Evolutionary conservation across 2,113 vertebrate genomes (phyloP).

Genomic region (Corythornis cristatus): DNA sequence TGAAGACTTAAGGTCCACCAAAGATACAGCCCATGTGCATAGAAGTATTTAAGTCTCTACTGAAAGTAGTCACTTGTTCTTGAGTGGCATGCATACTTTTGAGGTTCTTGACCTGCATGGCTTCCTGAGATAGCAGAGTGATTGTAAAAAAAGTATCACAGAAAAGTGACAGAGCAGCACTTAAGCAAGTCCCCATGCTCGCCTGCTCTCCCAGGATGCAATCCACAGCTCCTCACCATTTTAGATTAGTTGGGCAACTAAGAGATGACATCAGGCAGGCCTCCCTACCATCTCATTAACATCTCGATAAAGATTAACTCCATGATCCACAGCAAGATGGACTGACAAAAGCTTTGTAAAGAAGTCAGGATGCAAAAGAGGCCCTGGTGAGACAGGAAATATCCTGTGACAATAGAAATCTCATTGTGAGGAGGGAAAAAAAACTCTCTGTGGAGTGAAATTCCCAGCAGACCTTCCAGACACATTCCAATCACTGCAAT

Average conservation of each 20-base stretch:
- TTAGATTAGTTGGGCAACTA: constrained; percentile 23
- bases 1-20: neutral
- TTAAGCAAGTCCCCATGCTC: neutral
- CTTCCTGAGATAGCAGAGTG: neutral
- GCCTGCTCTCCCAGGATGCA: neutral
- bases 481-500: neutral
- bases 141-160: neutral
- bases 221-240: neutral
- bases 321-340: neutral
- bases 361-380: constrained; percentile 16
- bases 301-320: constrained; percentile 31
- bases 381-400: constrained; percentile 22
- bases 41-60: neutral
- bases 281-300: constrained; percentile 38
- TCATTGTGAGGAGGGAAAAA: neutral
- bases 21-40: neutral
- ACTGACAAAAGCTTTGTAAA: neutral
- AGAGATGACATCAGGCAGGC: constrained; percentile 28
- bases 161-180: neutral
- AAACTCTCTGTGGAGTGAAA: neutral
- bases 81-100: neutral
- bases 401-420: constrained; percentile 5
- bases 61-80: neutral
- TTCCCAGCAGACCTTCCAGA: neutral
- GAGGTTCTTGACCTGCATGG: neutral